Evolutionary conservation across 2,888 invertebrate species (phyloP), one percentile per base, ranked within the genome.

Genomic region (Unio pictorum): DNA sequence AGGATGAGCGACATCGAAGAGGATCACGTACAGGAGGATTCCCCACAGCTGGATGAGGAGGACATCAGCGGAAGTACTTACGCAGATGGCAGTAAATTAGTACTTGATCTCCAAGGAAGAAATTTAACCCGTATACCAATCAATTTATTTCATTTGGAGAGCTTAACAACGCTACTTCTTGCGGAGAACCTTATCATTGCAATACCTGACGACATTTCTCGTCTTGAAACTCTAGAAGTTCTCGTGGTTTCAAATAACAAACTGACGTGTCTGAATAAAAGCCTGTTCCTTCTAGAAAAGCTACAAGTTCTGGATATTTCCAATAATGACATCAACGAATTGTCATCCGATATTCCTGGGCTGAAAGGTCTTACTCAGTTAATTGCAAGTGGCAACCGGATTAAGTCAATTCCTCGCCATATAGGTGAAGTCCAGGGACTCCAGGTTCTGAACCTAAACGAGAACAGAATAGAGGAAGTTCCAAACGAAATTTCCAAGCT

Each of bases 231-330:
- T 62, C 66, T 87, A 26, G 83, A 86, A 74, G 79, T 77, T 20
- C 67, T 88, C 8, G 79, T 80, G 30, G 63, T 87, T 7, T 69
- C 82, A 8, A 79, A 81, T 26, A 88, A 87, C 71, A 75, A 80
- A 34, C 68, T 88, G 8, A 77, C 71, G 45, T 70, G 73, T 17
- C 57, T 88, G 15, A 82, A 76, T 68, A 72, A 81, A 11, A 74
- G 74, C 8, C 56, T 85, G 6, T 85, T 82, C 67, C 68, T 75
- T 3, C 71, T 87, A n/a, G 70, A 72, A 18, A 79, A 81, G 15
- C 68, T 86, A 5, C 74, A 82, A 68, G 67, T 84, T 11, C 72
- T 88, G 20, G 86, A 88, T 65, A 63, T 87, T 8, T 86, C 86
- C 15, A 82, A 84, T 54, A 88, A 88, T 69, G 81, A 84, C 56